Conservation (phyloP, 2,888 invertebrate genomes). For the Hanleya hanleyi region DNA sequence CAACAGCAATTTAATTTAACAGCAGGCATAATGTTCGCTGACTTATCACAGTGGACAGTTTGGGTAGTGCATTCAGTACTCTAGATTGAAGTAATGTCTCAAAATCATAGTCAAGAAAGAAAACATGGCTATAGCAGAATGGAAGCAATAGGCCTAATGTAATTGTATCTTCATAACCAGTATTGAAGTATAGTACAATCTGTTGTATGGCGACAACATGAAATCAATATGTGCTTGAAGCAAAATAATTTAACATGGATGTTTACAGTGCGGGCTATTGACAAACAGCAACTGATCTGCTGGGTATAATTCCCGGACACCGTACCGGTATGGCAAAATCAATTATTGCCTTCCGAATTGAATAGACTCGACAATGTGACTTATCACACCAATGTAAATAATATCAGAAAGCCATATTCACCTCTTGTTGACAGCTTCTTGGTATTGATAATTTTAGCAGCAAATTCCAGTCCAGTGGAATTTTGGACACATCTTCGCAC, state of each 20-base stretch:
- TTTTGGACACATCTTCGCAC: conserved; percentile 99
- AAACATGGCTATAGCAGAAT: no score
- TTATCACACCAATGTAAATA: neutral
- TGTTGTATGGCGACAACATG: neutral
- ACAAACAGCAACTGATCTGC: neutral
- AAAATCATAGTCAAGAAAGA: no score
- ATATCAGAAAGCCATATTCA: conserved; percentile 67
- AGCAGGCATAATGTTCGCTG: no score
- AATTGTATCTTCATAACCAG: no score
- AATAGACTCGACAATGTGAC: neutral
- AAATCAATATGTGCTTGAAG: neutral
- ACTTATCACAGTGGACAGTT: no score
- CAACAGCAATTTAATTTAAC: no score
- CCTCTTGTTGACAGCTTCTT: conserved; percentile 98
- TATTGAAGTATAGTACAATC: no score
- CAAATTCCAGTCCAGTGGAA: conserved; percentile 97
- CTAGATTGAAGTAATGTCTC: no score
- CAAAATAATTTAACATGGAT: neutral
- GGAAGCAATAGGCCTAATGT: no score
- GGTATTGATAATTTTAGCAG: conserved; percentile 99
- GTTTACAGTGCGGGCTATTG: neutral
- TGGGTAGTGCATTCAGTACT: no score
- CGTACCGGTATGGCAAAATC: neutral
- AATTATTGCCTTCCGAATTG: neutral
- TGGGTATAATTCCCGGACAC: neutral